A percentile compares a stretch with the other conserved stretches of the same genome.
Conservation (phyloP, 2,113 vertebrate genomes). For the Amphilophus citrinellus region DNA sequence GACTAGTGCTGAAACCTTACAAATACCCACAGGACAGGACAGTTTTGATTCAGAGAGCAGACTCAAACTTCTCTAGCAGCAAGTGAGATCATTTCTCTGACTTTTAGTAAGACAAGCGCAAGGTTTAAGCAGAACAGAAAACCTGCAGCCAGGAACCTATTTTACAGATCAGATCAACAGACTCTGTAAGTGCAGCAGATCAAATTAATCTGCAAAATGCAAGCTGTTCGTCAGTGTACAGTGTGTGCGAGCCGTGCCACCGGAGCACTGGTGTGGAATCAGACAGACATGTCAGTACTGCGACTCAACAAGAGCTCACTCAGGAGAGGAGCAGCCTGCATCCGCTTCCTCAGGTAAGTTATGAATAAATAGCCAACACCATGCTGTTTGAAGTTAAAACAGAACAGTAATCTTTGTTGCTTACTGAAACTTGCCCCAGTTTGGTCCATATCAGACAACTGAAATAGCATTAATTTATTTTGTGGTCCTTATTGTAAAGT, state of each 20-base stretch:
- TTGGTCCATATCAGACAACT: neutral
- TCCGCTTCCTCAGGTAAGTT: slow-evolving; percentile 71
- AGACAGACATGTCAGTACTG: slow-evolving; percentile 65
- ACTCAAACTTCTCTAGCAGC: slow-evolving; percentile 4
- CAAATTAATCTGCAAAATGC: slow-evolving; percentile 57
- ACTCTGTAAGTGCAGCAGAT: neutral
- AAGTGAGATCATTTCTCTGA: neutral
- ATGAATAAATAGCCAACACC: neutral
- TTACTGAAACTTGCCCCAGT: neutral
- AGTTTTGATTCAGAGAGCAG: neutral
- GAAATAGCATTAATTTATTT: neutral
- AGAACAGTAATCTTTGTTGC: too few relatives aligned
- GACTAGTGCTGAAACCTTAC: slow-evolving; percentile 21
- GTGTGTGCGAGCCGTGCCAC: slow-evolving; percentile 62
- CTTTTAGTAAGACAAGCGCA: slow-evolving; percentile 6
- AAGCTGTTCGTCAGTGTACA: slow-evolving; percentile 70
- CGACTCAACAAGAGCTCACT: slow-evolving; percentile 55
- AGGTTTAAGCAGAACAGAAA: neutral
- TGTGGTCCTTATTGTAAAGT: neutral
- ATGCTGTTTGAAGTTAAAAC: neutral
- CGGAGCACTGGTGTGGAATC: slow-evolving; percentile 59
- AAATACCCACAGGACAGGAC: slow-evolving; percentile 53
- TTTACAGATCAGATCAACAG: neutral
- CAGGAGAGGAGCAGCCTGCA: slow-evolving; percentile 59
- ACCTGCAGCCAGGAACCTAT: neutral